These are phyloP conservation scores for Proterorhinus semilunaris DNA, from an alignment of 2,113 vertebrate species.

Conservation along the genomic window DNA sequence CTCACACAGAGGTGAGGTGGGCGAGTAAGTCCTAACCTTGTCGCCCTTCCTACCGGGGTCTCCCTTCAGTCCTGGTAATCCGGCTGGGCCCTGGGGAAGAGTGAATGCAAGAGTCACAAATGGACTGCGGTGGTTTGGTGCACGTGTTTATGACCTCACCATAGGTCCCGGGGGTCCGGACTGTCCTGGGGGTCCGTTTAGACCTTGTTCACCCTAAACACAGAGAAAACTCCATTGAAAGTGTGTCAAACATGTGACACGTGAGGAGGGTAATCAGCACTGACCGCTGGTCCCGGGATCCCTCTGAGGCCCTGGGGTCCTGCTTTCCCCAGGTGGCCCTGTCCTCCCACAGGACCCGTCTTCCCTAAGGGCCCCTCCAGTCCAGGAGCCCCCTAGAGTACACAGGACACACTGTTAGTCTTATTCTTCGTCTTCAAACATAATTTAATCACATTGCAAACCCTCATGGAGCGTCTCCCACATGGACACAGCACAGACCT, in stretches of 20 bases:
- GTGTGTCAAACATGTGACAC: neutral
- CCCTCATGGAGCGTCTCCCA: no score
- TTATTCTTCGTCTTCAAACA: no score
- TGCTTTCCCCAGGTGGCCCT: slow-evolving; percentile 87
- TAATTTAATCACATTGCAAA: no score
- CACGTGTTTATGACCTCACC: slow-evolving; percentile 73
- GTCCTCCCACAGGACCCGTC: slow-evolving; percentile 89
- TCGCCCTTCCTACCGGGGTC: slow-evolving; percentile 92
- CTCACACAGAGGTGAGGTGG: no score
- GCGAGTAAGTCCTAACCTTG: slow-evolving; percentile 76
- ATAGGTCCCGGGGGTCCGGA: slow-evolving; percentile 93
- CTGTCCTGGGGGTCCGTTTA: slow-evolving; percentile 89
- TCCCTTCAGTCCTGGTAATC: slow-evolving; percentile 91
- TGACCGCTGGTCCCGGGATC: slow-evolving; percentile 92
- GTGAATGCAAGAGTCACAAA: neutral
- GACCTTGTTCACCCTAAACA: slow-evolving; percentile 91
- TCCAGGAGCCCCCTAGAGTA: slow-evolving; percentile 84
- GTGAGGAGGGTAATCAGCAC: slow-evolving; percentile 41
- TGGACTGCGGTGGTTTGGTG: neutral
- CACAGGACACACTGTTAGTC: neutral
- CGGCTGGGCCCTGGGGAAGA: slow-evolving; percentile 85
- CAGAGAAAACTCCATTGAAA: slow-evolving; percentile 9
- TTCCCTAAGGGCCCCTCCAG: slow-evolving; percentile 91
- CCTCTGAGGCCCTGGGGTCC: slow-evolving; percentile 90
- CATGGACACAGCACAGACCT: no score